Conservation (phyloP, 2,113 vertebrate genomes). For the Carassius carassius region DNA sequence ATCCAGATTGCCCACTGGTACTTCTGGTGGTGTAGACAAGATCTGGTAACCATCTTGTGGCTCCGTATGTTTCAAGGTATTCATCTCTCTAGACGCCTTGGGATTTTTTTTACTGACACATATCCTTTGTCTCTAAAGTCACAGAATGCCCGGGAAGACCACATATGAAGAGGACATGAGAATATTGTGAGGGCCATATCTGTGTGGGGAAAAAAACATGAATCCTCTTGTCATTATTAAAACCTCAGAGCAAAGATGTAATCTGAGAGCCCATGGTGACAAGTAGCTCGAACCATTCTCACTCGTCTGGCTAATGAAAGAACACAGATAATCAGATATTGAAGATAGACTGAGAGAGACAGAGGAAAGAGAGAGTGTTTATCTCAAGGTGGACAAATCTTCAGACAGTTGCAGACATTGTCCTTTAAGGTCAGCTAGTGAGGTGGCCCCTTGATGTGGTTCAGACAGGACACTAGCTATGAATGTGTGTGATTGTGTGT, state of each 20-base stretch:
- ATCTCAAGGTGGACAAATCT: conserved; percentile 41
- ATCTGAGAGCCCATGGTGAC: conserved; percentile 40
- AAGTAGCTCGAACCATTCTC: conserved; percentile 27
- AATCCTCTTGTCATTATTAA: conserved; percentile 37
- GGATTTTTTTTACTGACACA: background rate
- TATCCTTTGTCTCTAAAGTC: background rate
- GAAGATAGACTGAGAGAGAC: conserved; percentile 31
- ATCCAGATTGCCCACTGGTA: background rate
- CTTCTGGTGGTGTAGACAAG: background rate
- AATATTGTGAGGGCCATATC: conserved; percentile 31
- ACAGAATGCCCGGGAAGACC: background rate
- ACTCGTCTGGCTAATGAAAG: conserved; percentile 33
- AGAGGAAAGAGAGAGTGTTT: conserved; percentile 15
- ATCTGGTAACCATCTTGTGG: background rate
- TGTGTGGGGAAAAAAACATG: conserved; percentile 18
- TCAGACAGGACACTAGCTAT: conserved; percentile 2
- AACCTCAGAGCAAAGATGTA: conserved; percentile 43
- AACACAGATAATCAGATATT: conserved; percentile 34
- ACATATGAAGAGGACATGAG: background rate
- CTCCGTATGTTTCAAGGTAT: background rate
- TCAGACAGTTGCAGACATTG: conserved; percentile 38
- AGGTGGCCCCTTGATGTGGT: conserved; percentile 38
- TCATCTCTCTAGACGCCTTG: background rate
- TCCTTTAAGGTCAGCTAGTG: conserved; percentile 29
- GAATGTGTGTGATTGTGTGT: conserved; percentile 2